These are phyloP conservation scores for Sprattus sprattus DNA, from an alignment of 2,113 vertebrate genomes.

Conservation along the genomic window DNA sequence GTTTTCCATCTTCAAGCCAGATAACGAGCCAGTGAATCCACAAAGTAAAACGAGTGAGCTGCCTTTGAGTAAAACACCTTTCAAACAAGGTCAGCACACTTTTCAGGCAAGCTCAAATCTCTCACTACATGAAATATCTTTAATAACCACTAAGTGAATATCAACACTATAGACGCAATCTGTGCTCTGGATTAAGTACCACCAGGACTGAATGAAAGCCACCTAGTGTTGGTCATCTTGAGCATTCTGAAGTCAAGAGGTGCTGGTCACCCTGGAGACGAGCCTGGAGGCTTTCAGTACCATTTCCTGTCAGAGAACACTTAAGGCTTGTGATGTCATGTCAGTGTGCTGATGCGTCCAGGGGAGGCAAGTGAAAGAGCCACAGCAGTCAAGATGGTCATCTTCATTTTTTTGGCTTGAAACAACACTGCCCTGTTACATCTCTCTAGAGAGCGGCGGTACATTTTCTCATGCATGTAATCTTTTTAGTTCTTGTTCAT, in stretches of 20 bases:
- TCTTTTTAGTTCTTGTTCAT: background rate
- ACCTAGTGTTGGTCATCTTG: background rate
- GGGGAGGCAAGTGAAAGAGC: background rate
- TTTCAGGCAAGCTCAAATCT: too few relatives aligned
- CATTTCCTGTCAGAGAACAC: background rate
- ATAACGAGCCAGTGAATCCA: background rate
- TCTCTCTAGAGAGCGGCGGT: background rate
- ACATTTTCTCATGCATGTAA: slow-evolving; percentile 3
- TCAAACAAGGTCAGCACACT: too few relatives aligned
- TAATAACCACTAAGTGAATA: too few relatives aligned
- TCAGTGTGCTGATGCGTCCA: background rate
- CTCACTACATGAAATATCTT: too few relatives aligned
- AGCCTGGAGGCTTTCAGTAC: background rate
- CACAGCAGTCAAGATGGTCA: background rate
- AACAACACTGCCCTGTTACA: background rate
- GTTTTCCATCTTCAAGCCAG: background rate
- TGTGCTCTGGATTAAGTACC: background rate
- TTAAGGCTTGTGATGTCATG: background rate
- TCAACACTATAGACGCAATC: too few relatives aligned
- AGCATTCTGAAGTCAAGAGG: background rate
- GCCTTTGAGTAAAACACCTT: too few relatives aligned
- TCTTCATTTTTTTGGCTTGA: background rate
- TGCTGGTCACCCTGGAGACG: too few relatives aligned
- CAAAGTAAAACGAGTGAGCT: too few relatives aligned
- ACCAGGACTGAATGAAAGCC: background rate